These are phyloP conservation scores for Petrophora chlorosata DNA, from an alignment of 2,888 invertebrate species.

Conservation along the genomic window DNA sequence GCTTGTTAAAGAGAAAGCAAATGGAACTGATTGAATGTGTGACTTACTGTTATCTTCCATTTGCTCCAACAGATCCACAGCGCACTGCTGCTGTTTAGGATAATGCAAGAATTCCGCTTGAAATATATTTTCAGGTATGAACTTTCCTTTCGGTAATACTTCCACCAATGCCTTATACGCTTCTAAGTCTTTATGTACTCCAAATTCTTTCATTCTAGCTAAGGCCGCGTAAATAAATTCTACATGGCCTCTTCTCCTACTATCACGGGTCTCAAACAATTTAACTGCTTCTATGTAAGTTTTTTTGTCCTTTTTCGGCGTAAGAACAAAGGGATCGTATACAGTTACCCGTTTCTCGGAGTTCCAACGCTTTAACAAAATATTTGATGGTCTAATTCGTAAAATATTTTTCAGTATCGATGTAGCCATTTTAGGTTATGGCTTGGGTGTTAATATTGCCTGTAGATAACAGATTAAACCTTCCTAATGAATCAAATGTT, in stretches of 20 bases:
- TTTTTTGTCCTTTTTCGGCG: constrained; percentile 85
- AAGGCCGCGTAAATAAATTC: constrained; percentile 97
- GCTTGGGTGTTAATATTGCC: background rate
- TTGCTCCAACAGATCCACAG: constrained; percentile 94
- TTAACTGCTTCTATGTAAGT: constrained; percentile 89
- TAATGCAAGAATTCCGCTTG: constrained; percentile 97
- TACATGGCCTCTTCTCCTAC: constrained; percentile 92
- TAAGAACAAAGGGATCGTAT: constrained; percentile 75
- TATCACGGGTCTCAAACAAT: constrained; percentile 87
- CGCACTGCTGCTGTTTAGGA: constrained; percentile 97
- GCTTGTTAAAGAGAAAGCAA: background rate
- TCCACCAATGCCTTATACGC: constrained; percentile 94
- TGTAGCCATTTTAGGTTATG: constrained; percentile 65
- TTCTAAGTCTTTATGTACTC: constrained; percentile 93
- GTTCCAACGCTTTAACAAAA: constrained; percentile 63
- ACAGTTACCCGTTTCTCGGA: constrained; percentile 66
- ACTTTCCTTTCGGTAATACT: constrained; percentile 94
- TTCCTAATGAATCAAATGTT: too few species aligned
- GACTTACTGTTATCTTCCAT: constrained; percentile 95
- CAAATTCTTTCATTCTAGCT: constrained; percentile 94
- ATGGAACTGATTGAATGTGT: background rate
- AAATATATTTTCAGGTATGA: constrained; percentile 91
- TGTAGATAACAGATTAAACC: too few species aligned
- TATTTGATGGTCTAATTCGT: constrained; percentile 48
- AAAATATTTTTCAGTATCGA: constrained; percentile 62